Evolutionary conservation across 2,113 vertebrate genomes (phyloP).

Genomic region (Colistium nudipinnis): DNA sequence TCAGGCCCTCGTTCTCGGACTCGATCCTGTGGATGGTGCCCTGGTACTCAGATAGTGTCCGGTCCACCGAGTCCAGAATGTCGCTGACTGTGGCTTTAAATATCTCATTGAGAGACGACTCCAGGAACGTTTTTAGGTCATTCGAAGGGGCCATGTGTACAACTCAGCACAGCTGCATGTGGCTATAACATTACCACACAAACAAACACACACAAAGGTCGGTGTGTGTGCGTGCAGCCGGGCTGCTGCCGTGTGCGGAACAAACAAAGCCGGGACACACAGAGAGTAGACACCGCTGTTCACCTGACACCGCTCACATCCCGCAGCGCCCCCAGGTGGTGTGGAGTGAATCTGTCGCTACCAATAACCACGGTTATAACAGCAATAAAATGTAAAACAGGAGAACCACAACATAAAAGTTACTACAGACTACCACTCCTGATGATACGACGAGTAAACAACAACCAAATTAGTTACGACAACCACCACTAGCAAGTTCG

Average conservation of each 20-base stretch:
- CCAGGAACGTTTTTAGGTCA: slow-evolving; percentile 73
- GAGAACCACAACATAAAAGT: background rate
- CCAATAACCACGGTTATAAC: background rate
- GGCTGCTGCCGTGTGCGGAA: slow-evolving; percentile 70
- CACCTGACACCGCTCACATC: too few relatives aligned
- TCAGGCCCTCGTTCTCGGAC: slow-evolving; percentile 78
- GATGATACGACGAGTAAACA: background rate
- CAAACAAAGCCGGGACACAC: slow-evolving; percentile 67
- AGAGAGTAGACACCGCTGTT: background rate
- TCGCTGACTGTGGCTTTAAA: slow-evolving; percentile 80
- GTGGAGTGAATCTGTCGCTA: background rate
- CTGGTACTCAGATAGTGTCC: slow-evolving; percentile 77
- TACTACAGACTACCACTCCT: too few relatives aligned
- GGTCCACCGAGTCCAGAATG: slow-evolving; percentile 79
- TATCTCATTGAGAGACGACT: slow-evolving; percentile 80
- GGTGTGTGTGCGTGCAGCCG: slow-evolving; percentile 18
- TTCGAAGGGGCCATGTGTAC: slow-evolving; percentile 65
- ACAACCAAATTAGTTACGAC: background rate
- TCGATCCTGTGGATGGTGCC: slow-evolving; percentile 73
- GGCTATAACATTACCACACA: background rate
- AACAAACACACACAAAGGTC: slow-evolving; percentile 4
- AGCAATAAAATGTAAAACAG: background rate
- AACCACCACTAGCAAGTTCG: slow-evolving; percentile 14
- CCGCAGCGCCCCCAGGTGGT: slow-evolving; percentile 39
- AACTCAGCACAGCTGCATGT: slow-evolving; percentile 14